phyloP scores from a whole-genome alignment of 37 sponge, comb jelly and placozoan genomes.

The Halisarca cf. caerulea region DNA sequence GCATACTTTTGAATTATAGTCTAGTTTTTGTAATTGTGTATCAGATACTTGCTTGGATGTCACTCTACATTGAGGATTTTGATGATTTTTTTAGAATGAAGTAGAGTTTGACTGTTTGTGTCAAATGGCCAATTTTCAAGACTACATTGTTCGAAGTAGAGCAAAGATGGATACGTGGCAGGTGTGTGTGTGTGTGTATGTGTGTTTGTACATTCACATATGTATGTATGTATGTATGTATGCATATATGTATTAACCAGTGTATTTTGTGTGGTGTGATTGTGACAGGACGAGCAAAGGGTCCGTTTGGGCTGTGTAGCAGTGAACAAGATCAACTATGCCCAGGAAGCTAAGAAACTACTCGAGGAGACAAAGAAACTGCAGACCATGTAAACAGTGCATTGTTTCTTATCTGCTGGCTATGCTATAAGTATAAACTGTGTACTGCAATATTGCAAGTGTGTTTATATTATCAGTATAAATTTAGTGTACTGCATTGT shows the following conservation, averaged over 20 bases:
- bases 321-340: constrained; percentile 56
- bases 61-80: too few species aligned
- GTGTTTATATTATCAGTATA: too few species aligned
- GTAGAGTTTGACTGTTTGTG: constrained; percentile 63
- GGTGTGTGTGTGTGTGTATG: constrained; percentile 42
- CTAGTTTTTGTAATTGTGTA: too few species aligned
- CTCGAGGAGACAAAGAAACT: constrained; percentile 66
- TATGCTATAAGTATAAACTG: too few species aligned
- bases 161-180: constrained; percentile 88
- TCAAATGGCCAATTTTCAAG: constrained; percentile 68
- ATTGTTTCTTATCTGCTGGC: too few species aligned
- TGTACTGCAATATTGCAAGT: too few species aligned
- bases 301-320: constrained; percentile 62
- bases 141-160: constrained; percentile 66
- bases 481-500: too few species aligned
- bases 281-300: constrained; percentile 75
- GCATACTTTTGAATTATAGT: too few species aligned
- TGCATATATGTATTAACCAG: not conserved
- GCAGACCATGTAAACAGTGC: constrained; percentile 25
- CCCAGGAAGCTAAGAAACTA: constrained; percentile 53
- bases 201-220: not conserved
- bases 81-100: constrained; percentile 42
- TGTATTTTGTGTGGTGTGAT: too few species aligned
- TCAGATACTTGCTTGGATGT: not conserved
- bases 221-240: not conserved